These are phyloP conservation scores for Amblyteles armatorius DNA, from an alignment of 2,888 invertebrate genomes.

Conservation along the genomic window DNA sequence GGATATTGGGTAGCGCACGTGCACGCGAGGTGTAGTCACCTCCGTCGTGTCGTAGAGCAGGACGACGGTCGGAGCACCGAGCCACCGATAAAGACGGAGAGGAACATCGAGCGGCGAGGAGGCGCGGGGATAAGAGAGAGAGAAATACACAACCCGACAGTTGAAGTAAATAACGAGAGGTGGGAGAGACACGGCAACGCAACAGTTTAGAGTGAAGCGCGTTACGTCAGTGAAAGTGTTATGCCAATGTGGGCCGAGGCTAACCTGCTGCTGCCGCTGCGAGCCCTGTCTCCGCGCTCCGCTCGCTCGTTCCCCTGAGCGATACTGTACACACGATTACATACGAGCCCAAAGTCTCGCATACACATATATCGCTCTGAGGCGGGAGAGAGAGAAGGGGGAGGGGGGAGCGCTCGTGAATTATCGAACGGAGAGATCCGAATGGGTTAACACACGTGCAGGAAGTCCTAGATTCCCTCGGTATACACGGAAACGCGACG, in stretches of 20 bases:
- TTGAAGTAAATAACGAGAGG: slow-evolving; percentile 57
- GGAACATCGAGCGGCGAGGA: background rate
- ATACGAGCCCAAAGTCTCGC: slow-evolving; percentile 39
- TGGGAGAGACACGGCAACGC: slow-evolving; percentile 77
- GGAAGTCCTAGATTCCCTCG: slow-evolving; percentile 74
- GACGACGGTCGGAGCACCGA: background rate
- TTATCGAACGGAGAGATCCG: slow-evolving; percentile 70
- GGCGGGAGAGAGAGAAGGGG: slow-evolving; percentile 2
- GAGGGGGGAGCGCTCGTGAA: slow-evolving; percentile 45
- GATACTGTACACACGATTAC: slow-evolving; percentile 58
- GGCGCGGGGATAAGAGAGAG: background rate
- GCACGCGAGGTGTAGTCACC: slow-evolving; percentile 7
- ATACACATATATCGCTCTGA: background rate
- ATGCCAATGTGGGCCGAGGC: slow-evolving; percentile 85
- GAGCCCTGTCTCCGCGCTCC: slow-evolving; percentile 44
- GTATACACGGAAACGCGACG: slow-evolving; percentile 68
- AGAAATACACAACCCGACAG: slow-evolving; percentile 48
- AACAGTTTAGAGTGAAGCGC: slow-evolving; percentile 84
- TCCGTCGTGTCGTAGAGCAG: background rate
- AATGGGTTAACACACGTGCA: slow-evolving; percentile 72
- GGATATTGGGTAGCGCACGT: slow-evolving; percentile 16
- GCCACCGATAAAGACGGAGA: background rate
- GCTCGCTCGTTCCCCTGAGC: slow-evolving; percentile 55
- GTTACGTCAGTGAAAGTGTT: slow-evolving; percentile 85
- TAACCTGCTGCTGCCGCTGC: slow-evolving; percentile 83